phyloP scores from a whole-genome alignment of 2,113 vertebrate species.

The Todiramphus saurophagus region DNA sequence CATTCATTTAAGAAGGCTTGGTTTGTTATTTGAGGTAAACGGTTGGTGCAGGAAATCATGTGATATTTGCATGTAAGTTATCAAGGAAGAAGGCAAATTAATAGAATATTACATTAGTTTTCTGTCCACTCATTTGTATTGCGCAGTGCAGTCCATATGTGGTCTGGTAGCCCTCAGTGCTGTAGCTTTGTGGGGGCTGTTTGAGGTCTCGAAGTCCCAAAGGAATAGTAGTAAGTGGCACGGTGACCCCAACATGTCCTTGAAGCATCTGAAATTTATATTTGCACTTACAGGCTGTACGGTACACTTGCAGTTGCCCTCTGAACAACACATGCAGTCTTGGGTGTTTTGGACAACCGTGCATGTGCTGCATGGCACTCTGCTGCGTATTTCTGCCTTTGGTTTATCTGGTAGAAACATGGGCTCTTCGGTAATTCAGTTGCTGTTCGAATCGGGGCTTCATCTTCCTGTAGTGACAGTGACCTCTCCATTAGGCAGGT shows the following conservation, averaged over 20 bases:
- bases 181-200: background rate
- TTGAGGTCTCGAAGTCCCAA: background rate
- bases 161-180: background rate
- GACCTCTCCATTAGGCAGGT: background rate
- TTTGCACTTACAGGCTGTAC: background rate
- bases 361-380: background rate
- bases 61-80: background rate
- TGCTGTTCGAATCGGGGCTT: background rate
- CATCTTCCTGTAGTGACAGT: background rate
- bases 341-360: background rate
- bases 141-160: background rate
- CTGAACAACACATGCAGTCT: background rate
- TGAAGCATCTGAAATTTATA: background rate
- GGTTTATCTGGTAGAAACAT: background rate
- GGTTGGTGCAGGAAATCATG: background rate
- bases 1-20: background rate
- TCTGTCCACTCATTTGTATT: background rate
- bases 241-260: background rate
- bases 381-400: background rate
- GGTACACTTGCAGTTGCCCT: background rate
- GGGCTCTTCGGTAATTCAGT: background rate
- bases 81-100: background rate
- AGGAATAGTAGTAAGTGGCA: background rate
- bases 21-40: background rate
- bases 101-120: background rate